Conservation (phyloP, 2,797 vertebrate species). For the Tinamus major region DNA sequence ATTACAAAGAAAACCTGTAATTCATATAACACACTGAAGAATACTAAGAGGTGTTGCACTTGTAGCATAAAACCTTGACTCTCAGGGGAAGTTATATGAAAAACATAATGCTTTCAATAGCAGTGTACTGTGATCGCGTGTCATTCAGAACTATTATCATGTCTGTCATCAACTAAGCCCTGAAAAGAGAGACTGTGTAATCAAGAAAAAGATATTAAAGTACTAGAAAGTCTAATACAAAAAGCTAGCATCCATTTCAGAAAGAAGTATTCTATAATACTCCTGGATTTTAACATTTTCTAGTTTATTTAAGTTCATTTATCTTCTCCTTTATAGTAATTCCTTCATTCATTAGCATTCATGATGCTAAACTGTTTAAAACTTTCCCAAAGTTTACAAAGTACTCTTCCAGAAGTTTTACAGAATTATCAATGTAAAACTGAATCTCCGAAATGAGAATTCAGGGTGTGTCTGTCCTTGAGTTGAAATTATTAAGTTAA, state of each 20-base stretch:
- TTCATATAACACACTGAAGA: not conserved
- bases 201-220: not conserved
- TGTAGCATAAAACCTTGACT: not conserved
- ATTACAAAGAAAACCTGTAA: constrained; percentile 9
- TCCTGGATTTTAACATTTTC: not conserved
- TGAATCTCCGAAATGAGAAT: not conserved
- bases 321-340: not conserved
- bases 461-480: not conserved
- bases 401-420: not conserved
- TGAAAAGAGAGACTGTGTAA: not conserved
- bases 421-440: constrained; percentile 9
- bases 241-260: not conserved
- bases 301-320: not conserved
- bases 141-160: not conserved
- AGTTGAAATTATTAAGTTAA: not conserved
- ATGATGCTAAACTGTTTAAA: not conserved
- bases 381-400: not conserved
- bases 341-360: not conserved
- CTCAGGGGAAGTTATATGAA: not conserved
- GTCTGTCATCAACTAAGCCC: not conserved
- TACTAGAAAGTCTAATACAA: not conserved
- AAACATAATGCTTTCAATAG: not conserved
- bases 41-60: not conserved
- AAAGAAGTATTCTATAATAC: not conserved
- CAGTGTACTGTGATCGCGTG: not conserved